Conservation (phyloP, 30 jellyfish, hydroid and myxozoan species). For the Haliclystus octoradiatus region DNA sequence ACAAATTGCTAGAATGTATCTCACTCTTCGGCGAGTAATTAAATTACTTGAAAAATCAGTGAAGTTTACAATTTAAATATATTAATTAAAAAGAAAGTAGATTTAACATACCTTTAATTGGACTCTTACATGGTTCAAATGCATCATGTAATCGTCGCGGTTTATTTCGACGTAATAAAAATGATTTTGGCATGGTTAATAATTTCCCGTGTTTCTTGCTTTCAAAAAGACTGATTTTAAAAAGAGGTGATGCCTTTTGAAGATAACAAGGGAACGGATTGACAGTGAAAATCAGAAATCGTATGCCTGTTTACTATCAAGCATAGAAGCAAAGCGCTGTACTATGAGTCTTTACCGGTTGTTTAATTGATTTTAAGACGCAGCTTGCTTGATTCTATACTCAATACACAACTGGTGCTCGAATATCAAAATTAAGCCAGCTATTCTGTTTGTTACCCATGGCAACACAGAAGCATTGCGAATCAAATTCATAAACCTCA, state of each 20-base stretch:
- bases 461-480: not conserved
- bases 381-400: not conserved
- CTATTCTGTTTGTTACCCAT: not conserved
- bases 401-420: slow-evolving; percentile 1
- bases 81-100: no score
- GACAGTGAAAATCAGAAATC: not conserved
- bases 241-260: not conserved
- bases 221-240: not conserved
- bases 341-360: not conserved
- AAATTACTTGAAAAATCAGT: no score
- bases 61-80: no score
- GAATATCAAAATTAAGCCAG: not conserved
- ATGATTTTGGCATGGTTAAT: not conserved
- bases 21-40: no score
- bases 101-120: no score
- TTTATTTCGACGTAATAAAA: not conserved
- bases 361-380: not conserved
- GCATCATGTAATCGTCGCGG: slow-evolving; percentile 14
- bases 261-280: not conserved
- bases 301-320: not conserved
- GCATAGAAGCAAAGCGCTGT: not conserved
- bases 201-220: no score
- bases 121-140: slow-evolving; percentile 88
- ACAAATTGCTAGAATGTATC: no score
- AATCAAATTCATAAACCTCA: not conserved